Percentiles rank a stretch among this genome's conserved stretches.
Conservation (phyloP, 2,888 invertebrate genomes). For the Heliconius hortense region DNA sequence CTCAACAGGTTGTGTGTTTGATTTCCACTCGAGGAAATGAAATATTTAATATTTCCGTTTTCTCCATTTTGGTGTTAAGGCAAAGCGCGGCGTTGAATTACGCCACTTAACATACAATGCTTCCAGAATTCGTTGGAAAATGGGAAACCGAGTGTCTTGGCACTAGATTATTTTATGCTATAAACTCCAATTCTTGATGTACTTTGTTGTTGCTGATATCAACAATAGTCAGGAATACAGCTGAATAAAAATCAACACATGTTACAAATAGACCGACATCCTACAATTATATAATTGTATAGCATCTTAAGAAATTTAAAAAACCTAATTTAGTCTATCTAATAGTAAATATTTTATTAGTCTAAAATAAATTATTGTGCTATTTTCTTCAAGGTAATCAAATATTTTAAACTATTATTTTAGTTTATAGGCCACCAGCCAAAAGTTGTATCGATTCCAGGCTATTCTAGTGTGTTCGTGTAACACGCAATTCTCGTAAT, state of each 20-base stretch:
- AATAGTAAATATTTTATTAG: too few relatives aligned
- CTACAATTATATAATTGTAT: not conserved
- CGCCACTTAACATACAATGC: too few relatives aligned
- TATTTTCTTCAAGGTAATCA: slow-evolving; percentile 17
- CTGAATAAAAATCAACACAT: not conserved
- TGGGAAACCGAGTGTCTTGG: too few relatives aligned
- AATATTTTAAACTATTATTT: slow-evolving; percentile 26
- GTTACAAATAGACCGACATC: not conserved
- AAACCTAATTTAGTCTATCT: not conserved
- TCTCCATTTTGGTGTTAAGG: too few relatives aligned
- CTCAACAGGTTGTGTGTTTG: not conserved
- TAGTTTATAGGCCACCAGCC: slow-evolving; percentile 33
- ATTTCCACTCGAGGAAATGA: too few relatives aligned
- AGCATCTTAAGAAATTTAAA: not conserved
- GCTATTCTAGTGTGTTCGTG: slow-evolving; percentile 60
- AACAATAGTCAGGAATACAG: not conserved
- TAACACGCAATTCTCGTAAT: slow-evolving; percentile 54
- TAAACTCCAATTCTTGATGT: not conserved
- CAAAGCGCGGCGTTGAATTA: too few relatives aligned
- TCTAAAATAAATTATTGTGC: not conserved
- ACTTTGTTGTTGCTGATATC: not conserved
- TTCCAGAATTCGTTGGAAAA: too few relatives aligned
- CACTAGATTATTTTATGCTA: not conserved
- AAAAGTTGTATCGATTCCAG: slow-evolving; percentile 51
- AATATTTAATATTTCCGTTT: too few relatives aligned